Evolutionary conservation across 37 sponge, comb jelly and placozoan species (phyloP).

Genomic region (Chondrosia reniformis): DNA sequence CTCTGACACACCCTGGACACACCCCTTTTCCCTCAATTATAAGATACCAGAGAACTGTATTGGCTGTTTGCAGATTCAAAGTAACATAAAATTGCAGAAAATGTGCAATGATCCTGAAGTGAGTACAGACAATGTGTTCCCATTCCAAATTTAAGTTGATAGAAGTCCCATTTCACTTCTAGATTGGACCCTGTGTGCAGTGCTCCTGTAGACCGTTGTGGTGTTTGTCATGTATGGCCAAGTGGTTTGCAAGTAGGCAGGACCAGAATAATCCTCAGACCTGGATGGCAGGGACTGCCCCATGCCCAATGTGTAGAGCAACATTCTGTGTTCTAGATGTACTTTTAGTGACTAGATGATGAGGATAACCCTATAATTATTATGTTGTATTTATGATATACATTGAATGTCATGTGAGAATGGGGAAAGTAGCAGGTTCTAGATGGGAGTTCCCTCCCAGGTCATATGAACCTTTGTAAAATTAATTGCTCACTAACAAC

Average conservation of each 20-base stretch:
- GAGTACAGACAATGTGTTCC: not conserved
- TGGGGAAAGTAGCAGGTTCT: too few species aligned
- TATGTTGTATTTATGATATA: too few species aligned
- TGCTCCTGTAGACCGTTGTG: constrained; percentile 94
- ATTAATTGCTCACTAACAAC: too few species aligned
- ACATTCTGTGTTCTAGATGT: constrained; percentile 91
- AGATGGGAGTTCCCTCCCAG: too few species aligned
- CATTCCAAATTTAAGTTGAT: not conserved
- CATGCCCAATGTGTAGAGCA: constrained; percentile 94
- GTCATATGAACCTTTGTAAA: too few species aligned
- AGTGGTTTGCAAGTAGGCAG: constrained; percentile 95
- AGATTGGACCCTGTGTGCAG: constrained; percentile 67
- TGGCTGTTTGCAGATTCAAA: constrained; percentile 74
- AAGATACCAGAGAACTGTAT: constrained; percentile 80
- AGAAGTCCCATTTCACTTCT: not conserved
- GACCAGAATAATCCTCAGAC: constrained; percentile 71
- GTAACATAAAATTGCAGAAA: constrained; percentile 84
- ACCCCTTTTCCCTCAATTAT: not conserved
- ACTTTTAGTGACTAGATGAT: too few species aligned
- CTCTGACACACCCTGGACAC: not conserved
- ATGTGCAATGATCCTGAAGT: constrained; percentile 50
- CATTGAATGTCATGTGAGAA: too few species aligned
- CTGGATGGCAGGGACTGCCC: constrained; percentile 86
- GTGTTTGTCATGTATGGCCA: constrained; percentile 91
- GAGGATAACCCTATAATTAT: too few species aligned